These are phyloP conservation scores for Bradypus variegatus DNA, from an alignment of 2,797 vertebrate genomes.

Conservation along the genomic window DNA sequence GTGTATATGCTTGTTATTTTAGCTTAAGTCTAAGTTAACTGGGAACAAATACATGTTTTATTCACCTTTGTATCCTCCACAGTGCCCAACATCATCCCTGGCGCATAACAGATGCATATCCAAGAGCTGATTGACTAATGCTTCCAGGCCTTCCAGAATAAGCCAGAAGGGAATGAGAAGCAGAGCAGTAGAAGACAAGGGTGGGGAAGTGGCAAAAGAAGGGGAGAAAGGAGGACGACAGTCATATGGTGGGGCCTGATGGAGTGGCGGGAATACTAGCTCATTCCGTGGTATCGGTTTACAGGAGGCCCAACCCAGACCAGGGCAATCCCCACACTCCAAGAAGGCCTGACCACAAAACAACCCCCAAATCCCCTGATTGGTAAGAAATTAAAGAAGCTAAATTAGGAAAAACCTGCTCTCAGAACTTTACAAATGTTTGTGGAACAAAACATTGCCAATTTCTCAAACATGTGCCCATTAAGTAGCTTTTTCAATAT, in stretches of 20 bases:
- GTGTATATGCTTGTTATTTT: background rate
- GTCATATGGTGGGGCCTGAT: too few relatives aligned
- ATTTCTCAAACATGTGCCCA: background rate
- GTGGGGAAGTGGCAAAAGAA: background rate
- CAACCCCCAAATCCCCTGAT: background rate
- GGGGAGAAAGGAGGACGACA: background rate
- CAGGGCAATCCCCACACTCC: background rate
- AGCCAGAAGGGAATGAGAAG: background rate
- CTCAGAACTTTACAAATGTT: background rate
- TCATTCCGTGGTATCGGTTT: background rate
- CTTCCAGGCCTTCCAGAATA: background rate
- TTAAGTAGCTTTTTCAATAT: background rate
- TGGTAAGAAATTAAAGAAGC: background rate
- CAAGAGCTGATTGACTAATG: background rate
- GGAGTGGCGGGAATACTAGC: fast-evolving
- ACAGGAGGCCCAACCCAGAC: background rate
- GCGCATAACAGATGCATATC: background rate
- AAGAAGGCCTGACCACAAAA: background rate
- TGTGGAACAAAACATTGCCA: background rate
- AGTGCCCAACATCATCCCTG: background rate
- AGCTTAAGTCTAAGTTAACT: background rate
- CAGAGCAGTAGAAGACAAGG: background rate
- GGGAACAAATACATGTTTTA: background rate
- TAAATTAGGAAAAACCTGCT: background rate
- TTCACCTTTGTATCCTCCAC: background rate